Conservation (phyloP, 2,797 vertebrate species). For the Pantherophis alleghaniensis region DNA sequence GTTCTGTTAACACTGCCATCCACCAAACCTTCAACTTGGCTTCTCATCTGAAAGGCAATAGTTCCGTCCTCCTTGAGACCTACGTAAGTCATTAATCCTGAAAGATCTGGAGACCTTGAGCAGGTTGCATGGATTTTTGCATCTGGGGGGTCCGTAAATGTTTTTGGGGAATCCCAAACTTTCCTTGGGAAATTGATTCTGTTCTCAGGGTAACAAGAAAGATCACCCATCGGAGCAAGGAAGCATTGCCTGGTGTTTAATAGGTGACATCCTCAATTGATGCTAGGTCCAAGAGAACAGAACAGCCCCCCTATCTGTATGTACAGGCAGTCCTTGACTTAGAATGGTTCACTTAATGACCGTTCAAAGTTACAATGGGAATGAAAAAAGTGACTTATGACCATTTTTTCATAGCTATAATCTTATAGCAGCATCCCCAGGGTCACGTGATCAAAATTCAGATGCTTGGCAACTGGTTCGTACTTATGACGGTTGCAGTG, state of each 20-base stretch:
- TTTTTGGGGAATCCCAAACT: background rate
- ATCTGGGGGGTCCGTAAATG: background rate
- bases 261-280: background rate
- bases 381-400: no score
- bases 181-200: background rate
- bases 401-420: no score
- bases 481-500: no score
- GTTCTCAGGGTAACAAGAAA: background rate
- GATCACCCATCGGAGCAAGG: background rate
- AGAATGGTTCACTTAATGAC: no score
- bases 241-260: background rate
- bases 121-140: background rate
- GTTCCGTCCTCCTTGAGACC: constrained; percentile 49
- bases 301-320: background rate
- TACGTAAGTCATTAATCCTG: constrained; percentile 52
- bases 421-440: no score
- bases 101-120: background rate
- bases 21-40: constrained; percentile 58
- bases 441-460: no score
- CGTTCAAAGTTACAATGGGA: no score
- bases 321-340: no score
- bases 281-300: no score
- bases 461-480: no score
- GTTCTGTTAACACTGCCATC: constrained; percentile 26
- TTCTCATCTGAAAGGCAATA: constrained; percentile 57